phyloP scores from a whole-genome alignment of 1,140 invertebrate genomes.

The Cydia pomonella region DNA sequence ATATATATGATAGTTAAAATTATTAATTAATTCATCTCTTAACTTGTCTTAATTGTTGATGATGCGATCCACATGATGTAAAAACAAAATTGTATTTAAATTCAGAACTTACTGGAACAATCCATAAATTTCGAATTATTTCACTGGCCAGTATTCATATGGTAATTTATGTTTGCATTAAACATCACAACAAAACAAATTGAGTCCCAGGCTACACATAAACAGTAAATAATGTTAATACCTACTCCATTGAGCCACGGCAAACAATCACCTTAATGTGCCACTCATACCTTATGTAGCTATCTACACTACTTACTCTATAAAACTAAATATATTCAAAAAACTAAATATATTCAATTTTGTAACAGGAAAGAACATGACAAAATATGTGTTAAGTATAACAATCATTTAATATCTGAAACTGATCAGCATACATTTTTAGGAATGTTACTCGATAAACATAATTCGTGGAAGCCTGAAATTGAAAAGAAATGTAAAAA shows the following conservation, averaged over 20 bases:
- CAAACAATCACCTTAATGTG: slow-evolving; percentile 14
- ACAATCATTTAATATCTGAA: no score
- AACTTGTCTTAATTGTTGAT: background rate
- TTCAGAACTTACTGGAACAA: background rate
- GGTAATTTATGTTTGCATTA: background rate
- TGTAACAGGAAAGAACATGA: no score
- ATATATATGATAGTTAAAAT: no score
- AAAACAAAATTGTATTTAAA: background rate
- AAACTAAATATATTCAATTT: no score
- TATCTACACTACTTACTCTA: no score
- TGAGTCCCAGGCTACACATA: background rate
- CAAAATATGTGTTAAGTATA: no score
- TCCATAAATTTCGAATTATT: background rate
- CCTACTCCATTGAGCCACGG: slow-evolving; percentile 3
- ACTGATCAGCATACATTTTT: no score
- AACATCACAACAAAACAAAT: background rate
- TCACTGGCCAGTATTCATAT: background rate
- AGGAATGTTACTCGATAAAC: no score
- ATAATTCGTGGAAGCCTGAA: no score
- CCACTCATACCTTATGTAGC: slow-evolving; percentile 29
- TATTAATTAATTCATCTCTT: background rate
- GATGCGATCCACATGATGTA: background rate
- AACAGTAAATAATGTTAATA: background rate
- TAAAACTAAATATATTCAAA: no score
- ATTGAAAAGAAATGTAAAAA: no score